Conservation (phyloP, 2,888 invertebrate species). For the Aleiodes leptofemur region DNA sequence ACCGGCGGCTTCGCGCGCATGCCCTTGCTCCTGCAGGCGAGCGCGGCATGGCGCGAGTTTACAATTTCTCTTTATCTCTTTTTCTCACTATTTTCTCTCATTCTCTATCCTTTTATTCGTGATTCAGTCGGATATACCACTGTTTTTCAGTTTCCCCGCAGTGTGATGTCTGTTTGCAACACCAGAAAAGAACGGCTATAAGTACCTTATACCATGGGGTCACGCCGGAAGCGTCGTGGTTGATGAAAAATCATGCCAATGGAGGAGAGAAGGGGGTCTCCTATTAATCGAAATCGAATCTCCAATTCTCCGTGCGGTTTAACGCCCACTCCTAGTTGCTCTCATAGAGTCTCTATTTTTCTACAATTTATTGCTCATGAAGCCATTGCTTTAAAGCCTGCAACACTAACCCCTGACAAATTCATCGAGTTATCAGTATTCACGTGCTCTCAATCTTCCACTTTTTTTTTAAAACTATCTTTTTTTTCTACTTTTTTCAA, state of each 20-base stretch:
- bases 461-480: background rate
- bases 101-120: conserved; percentile 37
- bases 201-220: conserved; percentile 15
- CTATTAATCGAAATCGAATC: conserved; percentile 38
- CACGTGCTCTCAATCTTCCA: conserved; percentile 47
- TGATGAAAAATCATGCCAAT: conserved; percentile 5
- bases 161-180: conserved; percentile 36
- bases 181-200: background rate
- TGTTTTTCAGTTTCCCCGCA: conserved; percentile 28
- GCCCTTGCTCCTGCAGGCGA: conserved; percentile 62
- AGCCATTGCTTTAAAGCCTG: background rate
- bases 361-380: background rate
- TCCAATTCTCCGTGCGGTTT: conserved; percentile 23
- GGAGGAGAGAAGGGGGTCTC: background rate
- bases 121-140: conserved; percentile 35
- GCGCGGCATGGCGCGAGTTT: conserved; percentile 37
- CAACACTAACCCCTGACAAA: conserved; percentile 66
- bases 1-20: conserved; percentile 72
- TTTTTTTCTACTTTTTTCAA: background rate
- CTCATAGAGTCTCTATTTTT: background rate
- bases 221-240: conserved; percentile 34
- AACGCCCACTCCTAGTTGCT: conserved; percentile 14
- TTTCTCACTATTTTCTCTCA: conserved; percentile 24
- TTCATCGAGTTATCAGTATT: conserved; percentile 69
- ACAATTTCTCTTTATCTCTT: conserved; percentile 38